Conservation (phyloP, 2,888 invertebrate species). For the Zaprionus obscuricornis region DNA sequence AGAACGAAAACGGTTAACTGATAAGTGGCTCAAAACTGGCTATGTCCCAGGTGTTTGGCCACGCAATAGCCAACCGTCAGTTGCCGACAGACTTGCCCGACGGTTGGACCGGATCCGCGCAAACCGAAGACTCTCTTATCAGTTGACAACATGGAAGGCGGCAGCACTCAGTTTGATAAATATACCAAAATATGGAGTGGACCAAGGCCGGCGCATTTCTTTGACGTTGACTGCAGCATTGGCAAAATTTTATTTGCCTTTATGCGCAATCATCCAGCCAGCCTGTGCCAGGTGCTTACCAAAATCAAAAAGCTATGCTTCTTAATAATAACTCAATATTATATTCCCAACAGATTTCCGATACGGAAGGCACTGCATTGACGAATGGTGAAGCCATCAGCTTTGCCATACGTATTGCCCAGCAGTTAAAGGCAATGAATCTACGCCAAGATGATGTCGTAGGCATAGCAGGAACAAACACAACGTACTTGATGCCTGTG, state of each 20-base stretch:
- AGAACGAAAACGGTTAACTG: conserved; percentile 49
- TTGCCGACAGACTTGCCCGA: conserved; percentile 45
- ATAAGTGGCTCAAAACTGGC: conserved; percentile 37
- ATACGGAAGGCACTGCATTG: conserved; percentile 73
- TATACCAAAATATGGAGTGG: conserved; percentile 81
- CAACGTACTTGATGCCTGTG: conserved; percentile 77
- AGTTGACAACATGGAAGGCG: conserved; percentile 67
- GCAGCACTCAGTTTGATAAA: conserved; percentile 77
- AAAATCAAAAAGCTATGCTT: not conserved
- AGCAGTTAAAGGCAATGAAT: conserved; percentile 69
- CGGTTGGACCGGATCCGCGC: conserved; percentile 42
- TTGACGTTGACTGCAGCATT: conserved; percentile 79
- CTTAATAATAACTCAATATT: not conserved
- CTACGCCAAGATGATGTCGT: conserved; percentile 80
- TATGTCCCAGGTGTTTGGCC: conserved; percentile 30
- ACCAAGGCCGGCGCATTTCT: conserved; percentile 75
- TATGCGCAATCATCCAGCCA: conserved; percentile 77
- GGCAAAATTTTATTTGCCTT: conserved; percentile 79
- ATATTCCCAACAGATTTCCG: conserved; percentile 71
- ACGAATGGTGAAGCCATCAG: conserved; percentile 78
- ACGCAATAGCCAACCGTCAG: conserved; percentile 40
- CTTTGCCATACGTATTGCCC: conserved; percentile 80
- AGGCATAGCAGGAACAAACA: conserved; percentile 78
- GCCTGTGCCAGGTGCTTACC: conserved; percentile 71
- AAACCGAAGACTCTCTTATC: conserved; percentile 45